These are phyloP conservation scores for Sanderia malayensis DNA, from an alignment of 30 jellyfish, hydroid and myxozoan species.

Conservation along the genomic window DNA sequence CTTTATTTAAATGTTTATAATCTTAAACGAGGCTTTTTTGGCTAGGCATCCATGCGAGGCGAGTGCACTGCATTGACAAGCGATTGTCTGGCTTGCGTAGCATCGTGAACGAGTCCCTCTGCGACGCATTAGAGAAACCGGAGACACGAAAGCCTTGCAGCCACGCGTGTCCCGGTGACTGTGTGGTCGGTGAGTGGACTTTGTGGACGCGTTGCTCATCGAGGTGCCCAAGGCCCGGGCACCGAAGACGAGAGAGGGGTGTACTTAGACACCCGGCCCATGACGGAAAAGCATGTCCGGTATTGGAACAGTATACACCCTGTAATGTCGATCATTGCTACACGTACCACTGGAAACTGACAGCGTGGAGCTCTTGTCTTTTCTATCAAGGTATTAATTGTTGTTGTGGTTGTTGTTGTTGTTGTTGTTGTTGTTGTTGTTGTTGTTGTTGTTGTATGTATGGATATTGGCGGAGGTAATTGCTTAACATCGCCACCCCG, in stretches of 20 bases:
- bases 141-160: constrained; percentile 20
- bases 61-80: constrained; percentile 39
- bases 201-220: constrained; percentile 60
- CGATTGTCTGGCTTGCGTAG: constrained; percentile 40
- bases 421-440: background rate
- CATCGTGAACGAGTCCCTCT: constrained; percentile 42
- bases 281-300: constrained; percentile 58
- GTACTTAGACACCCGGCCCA: constrained; percentile 61
- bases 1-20: no score
- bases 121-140: constrained; percentile 63
- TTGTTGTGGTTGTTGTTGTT: background rate
- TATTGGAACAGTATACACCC: constrained; percentile 20
- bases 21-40: no score
- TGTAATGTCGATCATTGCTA: constrained; percentile 41
- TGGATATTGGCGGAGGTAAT: constrained; percentile 52
- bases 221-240: constrained; percentile 65
- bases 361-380: constrained; percentile 64
- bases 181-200: constrained; percentile 68
- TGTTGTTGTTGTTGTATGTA: constrained; percentile 22
- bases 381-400: constrained; percentile 34
- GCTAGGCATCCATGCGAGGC: constrained; percentile 40
- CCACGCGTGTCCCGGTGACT: constrained; percentile 61
- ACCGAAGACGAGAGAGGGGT: constrained; percentile 53
- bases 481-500: no score
- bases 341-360: constrained; percentile 45